A percentile compares a stretch with the other conserved stretches of the same genome.
Conservation (phyloP, 1,140 invertebrate species). For the Papilio glaucus region DNA sequence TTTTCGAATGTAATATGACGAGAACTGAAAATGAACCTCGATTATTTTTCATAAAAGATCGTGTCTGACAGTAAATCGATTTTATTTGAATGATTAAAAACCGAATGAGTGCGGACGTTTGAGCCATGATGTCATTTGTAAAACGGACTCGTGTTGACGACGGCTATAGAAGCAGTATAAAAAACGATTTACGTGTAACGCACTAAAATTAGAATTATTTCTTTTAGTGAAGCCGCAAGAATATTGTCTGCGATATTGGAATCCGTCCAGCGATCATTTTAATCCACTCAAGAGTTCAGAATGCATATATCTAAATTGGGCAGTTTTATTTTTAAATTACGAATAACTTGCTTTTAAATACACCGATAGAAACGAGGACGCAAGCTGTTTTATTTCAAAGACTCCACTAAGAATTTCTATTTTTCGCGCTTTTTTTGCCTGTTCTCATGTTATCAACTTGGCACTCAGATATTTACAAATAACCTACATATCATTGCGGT, state of each 20-base stretch:
- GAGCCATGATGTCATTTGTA: slow-evolving; percentile 34
- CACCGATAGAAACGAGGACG: slow-evolving; percentile 23
- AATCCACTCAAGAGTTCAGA: slow-evolving; percentile 59
- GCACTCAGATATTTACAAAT: slow-evolving; percentile 12
- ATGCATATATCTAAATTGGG: slow-evolving; percentile 50
- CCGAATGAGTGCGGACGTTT: slow-evolving; percentile 19
- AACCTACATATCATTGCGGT: slow-evolving; percentile 3
- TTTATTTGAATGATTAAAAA: slow-evolving; percentile 24
- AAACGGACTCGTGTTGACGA: slow-evolving; percentile 33
- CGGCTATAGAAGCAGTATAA: slow-evolving; percentile 15
- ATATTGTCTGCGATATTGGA: slow-evolving; percentile 69
- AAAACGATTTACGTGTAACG: slow-evolving; percentile 20
- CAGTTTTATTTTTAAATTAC: slow-evolving; percentile 46
- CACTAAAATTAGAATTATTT: slow-evolving; percentile 33
- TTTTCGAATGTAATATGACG: background rate
- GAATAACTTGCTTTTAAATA: slow-evolving; percentile 39
- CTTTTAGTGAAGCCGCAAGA: slow-evolving; percentile 64
- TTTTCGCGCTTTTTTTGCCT: slow-evolving; percentile 10
- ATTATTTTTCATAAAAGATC: background rate
- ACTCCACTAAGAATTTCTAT: background rate
- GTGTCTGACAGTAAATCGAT: slow-evolving; percentile 23
- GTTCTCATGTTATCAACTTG: slow-evolving; percentile 32
- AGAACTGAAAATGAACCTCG: background rate
- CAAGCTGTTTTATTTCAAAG: slow-evolving; percentile 33
- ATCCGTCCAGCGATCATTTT: slow-evolving; percentile 71